These are phyloP conservation scores for Tapera naevia DNA, from an alignment of 2,797 vertebrate genomes.

Conservation along the genomic window DNA sequence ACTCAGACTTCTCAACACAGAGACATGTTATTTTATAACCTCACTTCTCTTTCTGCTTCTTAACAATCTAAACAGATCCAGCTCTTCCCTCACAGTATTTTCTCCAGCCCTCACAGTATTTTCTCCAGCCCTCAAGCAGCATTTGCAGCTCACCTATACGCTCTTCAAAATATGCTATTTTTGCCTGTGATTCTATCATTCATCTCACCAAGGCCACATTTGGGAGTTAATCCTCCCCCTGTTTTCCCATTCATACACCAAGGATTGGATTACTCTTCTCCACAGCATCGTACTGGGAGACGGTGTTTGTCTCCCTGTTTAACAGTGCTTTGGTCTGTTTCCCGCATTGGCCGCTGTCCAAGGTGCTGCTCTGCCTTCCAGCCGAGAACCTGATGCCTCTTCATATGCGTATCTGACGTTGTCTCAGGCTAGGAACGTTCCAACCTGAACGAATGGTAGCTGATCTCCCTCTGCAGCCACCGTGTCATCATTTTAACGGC, in stretches of 20 bases:
- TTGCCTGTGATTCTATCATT: not conserved
- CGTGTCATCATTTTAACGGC: not conserved
- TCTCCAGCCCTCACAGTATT: not conserved
- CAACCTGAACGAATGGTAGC: not conserved
- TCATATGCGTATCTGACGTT: not conserved
- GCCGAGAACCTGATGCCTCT: accelerated
- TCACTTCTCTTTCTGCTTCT: not conserved
- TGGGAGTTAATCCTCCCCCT: not conserved
- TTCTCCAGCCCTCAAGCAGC: not conserved
- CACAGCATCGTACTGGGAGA: no score
- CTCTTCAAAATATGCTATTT: not conserved
- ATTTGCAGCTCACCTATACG: not conserved
- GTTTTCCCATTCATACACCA: not conserved
- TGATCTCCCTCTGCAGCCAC: not conserved
- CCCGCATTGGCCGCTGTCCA: accelerated
- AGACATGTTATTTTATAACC: not conserved
- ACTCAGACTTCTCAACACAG: not conserved
- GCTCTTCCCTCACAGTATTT: not conserved
- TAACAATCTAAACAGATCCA: not conserved
- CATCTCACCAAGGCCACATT: not conserved
- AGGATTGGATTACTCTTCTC: not conserved
- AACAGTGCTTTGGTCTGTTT: accelerated
- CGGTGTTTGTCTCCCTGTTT: accelerated
- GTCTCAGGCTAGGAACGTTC: not conserved
- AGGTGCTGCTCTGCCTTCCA: not conserved